These are phyloP conservation scores for Streptopelia turtur DNA, from an alignment of 2,797 vertebrate species.

Conservation along the genomic window DNA sequence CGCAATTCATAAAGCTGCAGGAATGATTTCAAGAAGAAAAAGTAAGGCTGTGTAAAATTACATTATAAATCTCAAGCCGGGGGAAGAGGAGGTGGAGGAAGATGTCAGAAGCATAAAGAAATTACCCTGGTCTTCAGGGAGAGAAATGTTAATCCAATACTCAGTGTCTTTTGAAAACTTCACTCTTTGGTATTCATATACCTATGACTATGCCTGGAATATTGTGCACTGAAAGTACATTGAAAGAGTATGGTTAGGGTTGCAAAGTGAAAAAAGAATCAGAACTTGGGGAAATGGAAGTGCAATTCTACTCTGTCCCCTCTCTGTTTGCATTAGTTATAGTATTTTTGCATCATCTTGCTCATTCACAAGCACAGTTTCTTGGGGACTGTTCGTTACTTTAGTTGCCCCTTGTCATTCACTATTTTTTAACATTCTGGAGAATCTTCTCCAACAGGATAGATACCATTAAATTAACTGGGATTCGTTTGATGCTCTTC, in stretches of 20 bases:
- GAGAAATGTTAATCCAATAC: conserved; percentile 54
- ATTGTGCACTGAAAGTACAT: not conserved
- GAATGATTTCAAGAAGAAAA: conserved; percentile 50
- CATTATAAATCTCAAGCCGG: conserved; percentile 44
- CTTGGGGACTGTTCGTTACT: not conserved
- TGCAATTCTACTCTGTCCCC: not conserved
- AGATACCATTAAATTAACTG: not conserved
- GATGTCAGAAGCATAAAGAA: conserved; percentile 57
- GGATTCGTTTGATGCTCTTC: not conserved
- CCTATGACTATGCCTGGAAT: not conserved
- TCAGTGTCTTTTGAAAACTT: conserved; percentile 61
- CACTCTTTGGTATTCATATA: not conserved
- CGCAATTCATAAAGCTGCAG: conserved; percentile 27
- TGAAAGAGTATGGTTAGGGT: not conserved
- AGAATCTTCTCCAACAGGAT: not conserved
- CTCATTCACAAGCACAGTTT: not conserved
- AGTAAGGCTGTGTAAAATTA: conserved; percentile 48
- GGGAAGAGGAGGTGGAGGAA: conserved; percentile 5
- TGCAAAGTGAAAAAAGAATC: not conserved
- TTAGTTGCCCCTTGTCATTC: not conserved
- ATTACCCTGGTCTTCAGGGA: conserved; percentile 44
- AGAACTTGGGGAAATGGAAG: not conserved
- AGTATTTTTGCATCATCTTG: not conserved
- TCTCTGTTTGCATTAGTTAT: not conserved
- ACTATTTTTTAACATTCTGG: not conserved